Conservation (phyloP, 1,140 invertebrate genomes). For the Microplitis mediator region DNA sequence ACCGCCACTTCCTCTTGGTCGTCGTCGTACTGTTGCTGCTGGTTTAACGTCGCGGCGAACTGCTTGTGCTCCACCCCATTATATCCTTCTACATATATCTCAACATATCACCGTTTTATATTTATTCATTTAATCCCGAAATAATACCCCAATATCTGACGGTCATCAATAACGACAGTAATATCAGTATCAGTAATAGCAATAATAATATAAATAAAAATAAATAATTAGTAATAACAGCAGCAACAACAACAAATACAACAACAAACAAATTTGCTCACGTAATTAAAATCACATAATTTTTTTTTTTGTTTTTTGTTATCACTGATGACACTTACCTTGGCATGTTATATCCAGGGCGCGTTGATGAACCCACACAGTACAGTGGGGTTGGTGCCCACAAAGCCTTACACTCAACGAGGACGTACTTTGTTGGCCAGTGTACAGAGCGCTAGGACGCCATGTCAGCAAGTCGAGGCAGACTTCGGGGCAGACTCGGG, state of each 20-base stretch:
- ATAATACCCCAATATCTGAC: neutral
- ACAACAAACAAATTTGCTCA: neutral
- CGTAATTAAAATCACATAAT: neutral
- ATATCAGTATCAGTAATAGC: neutral
- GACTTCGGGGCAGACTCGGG: conserved; percentile 19
- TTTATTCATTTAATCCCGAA: neutral
- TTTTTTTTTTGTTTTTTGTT: neutral
- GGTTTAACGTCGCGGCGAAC: neutral
- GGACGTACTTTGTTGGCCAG: conserved; percentile 44
- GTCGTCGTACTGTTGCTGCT: neutral
- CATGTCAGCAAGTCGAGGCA: conserved; percentile 56
- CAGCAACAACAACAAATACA: neutral
- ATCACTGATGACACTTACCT: conserved; percentile 44
- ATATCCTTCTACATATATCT: conserved; percentile 1
- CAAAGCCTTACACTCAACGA: conserved; percentile 33
- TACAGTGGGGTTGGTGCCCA: conserved; percentile 23
- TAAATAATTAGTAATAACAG: neutral
- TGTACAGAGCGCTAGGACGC: conserved; percentile 54
- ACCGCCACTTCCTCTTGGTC: neutral
- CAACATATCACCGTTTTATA: neutral
- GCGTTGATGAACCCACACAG: conserved; percentile 8
- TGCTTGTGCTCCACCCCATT: conserved; percentile 24
- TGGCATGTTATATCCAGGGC: conserved; percentile 36
- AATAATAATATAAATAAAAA: neutral
- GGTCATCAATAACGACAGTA: no score